Percentiles rank a stretch among this genome's conserved stretches.
Conservation (phyloP, 2,113 vertebrate genomes). For the Antigone vipio region DNA sequence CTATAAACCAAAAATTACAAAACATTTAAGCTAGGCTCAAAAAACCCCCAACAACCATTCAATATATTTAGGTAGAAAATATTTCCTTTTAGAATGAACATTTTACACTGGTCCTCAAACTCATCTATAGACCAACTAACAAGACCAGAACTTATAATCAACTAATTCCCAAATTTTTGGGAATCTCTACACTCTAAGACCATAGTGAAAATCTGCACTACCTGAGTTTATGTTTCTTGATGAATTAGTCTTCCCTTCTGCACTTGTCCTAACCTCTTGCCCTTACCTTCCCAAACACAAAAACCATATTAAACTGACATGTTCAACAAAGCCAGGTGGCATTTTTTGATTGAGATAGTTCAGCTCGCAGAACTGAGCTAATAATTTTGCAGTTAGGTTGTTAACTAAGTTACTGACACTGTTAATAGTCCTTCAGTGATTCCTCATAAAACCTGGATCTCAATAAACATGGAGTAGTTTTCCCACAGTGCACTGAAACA, state of each 20-base stretch:
- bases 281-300: background rate
- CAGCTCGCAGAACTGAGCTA: background rate
- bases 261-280: background rate
- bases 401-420: background rate
- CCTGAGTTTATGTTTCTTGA: background rate
- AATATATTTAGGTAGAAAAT: background rate
- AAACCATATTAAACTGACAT: background rate
- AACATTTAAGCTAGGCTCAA: background rate
- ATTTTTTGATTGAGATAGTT: background rate
- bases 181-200: background rate
- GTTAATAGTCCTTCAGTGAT: background rate
- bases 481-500: background rate
- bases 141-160: background rate
- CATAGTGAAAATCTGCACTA: background rate
- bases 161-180: background rate
- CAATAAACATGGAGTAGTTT: background rate
- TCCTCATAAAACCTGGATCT: background rate
- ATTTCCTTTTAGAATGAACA: background rate
- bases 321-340: background rate
- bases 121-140: background rate
- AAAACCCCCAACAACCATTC: background rate
- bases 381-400: background rate
- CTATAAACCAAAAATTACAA: background rate
- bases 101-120: background rate
- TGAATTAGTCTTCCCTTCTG: background rate